Conservation (phyloP, 2,888 invertebrate genomes). For the Caenorhabditis panamensis region DNA sequence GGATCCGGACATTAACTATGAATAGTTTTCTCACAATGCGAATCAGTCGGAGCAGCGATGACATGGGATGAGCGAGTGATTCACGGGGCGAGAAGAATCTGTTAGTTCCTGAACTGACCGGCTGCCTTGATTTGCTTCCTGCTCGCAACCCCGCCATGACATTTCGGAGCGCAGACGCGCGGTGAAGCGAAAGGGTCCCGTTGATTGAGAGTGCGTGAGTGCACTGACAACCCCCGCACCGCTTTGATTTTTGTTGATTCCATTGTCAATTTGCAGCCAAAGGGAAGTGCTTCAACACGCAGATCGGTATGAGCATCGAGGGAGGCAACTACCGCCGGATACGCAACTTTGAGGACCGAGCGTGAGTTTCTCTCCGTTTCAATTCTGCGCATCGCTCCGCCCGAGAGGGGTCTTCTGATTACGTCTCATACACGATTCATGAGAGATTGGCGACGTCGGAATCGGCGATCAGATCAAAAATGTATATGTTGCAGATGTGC, state of each 20-base stretch:
- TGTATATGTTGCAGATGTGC: slow-evolving; percentile 61
- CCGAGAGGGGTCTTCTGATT: slow-evolving; percentile 33
- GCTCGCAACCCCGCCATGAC: slow-evolving; percentile 28
- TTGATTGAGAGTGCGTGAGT: slow-evolving; percentile 13
- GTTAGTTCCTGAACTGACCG: slow-evolving; percentile 54
- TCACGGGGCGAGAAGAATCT: slow-evolving; percentile 45
- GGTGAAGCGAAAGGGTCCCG: slow-evolving; percentile 42
- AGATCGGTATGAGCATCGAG: slow-evolving; percentile 61
- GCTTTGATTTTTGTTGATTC: slow-evolving; percentile 47
- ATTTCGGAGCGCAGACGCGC: slow-evolving; percentile 49
- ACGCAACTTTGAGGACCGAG: slow-evolving; percentile 53
- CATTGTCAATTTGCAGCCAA: slow-evolving; percentile 54
- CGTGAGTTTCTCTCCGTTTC: slow-evolving; percentile 45
- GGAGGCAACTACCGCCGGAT: slow-evolving; percentile 65
- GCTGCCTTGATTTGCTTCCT: slow-evolving; percentile 18
- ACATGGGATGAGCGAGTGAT: slow-evolving; percentile 24
- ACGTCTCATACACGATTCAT: slow-evolving; percentile 52
- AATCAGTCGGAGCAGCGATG: slow-evolving; percentile 27
- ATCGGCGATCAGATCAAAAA: slow-evolving; percentile 48
- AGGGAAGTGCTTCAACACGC: slow-evolving; percentile 67
- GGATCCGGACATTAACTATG: slow-evolving; percentile 27
- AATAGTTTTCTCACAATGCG: slow-evolving; percentile 31
- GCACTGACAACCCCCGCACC: slow-evolving; percentile 40
- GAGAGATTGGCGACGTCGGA: slow-evolving; percentile 42
- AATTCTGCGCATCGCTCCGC: slow-evolving; percentile 1